Percentiles rank a stretch among this genome's conserved stretches.
These are phyloP conservation scores for Hormaphis cornu DNA, from an alignment of 1,140 invertebrate genomes.

Conservation along the genomic window DNA sequence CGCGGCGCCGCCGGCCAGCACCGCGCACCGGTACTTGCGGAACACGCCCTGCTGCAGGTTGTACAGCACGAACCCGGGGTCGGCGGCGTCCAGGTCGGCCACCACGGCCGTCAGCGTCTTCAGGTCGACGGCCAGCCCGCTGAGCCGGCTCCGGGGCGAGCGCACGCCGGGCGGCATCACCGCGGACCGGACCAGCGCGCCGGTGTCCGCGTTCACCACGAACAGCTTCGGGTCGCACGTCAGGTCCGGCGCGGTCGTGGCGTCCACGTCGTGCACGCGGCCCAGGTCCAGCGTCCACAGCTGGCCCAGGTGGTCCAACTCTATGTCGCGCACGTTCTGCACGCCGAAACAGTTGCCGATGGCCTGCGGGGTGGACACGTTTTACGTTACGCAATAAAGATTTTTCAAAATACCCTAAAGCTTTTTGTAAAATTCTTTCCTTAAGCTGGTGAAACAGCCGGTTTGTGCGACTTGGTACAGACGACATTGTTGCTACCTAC, in stretches of 20 bases:
- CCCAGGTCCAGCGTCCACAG: neutral
- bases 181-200: neutral
- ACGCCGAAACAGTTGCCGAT: neutral
- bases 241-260: neutral
- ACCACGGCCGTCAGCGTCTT: conserved; percentile 2
- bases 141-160: neutral
- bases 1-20: neutral
- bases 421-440: no score
- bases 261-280: neutral
- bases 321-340: conserved; percentile 9
- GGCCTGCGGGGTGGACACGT: no score
- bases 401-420: no score
- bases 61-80: conserved; percentile 5
- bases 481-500: no score
- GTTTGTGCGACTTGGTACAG: no score
- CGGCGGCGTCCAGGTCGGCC: neutral
- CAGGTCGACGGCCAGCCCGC: neutral
- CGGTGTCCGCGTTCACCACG: neutral
- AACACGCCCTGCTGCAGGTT: neutral
- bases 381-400: no score
- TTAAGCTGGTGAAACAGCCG: no score
- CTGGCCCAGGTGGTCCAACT: conserved; percentile 8
- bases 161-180: neutral
- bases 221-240: conserved; percentile 5
- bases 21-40: neutral